These are phyloP conservation scores for Hirundichthys speculiger DNA, from an alignment of 2,113 vertebrate species.

Conservation along the genomic window DNA sequence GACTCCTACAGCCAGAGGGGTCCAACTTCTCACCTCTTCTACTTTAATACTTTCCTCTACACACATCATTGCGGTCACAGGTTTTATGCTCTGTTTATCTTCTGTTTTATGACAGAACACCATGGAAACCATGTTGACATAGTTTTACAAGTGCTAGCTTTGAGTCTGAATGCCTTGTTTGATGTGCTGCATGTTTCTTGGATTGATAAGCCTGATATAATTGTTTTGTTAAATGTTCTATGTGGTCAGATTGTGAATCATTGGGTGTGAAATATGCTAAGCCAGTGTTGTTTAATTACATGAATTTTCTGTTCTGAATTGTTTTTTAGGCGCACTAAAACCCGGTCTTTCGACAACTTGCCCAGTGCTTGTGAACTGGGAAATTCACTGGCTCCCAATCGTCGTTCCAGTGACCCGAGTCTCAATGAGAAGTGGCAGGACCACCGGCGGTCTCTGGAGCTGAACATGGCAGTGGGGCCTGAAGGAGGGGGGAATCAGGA, in stretches of 20 bases:
- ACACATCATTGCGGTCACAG: background rate
- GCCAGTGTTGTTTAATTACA: too few relatives aligned
- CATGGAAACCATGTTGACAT: background rate
- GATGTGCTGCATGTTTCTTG: constrained; percentile 11
- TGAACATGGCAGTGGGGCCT: constrained; percentile 83
- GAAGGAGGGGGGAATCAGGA: constrained; percentile 78
- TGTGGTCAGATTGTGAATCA: background rate
- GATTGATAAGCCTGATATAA: too few relatives aligned
- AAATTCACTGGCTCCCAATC: constrained; percentile 82
- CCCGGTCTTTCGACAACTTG: constrained; percentile 95
- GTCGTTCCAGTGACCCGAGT: constrained; percentile 96
- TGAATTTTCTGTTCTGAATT: constrained; percentile 1
- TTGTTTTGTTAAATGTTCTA: background rate
- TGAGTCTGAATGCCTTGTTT: constrained; percentile 7
- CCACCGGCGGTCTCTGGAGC: constrained; percentile 91
- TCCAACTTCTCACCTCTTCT: constrained; percentile 15
- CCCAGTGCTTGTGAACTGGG: constrained; percentile 89
- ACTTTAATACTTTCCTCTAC: constrained; percentile 22
- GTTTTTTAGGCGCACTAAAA: constrained; percentile 89
- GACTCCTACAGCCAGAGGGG: constrained; percentile 25
- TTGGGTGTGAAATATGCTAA: too few relatives aligned
- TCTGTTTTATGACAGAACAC: background rate
- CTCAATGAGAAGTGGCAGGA: constrained; percentile 99
- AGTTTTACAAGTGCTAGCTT: constrained; percentile 2
- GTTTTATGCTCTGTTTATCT: too few relatives aligned